Evolutionary conservation across 2,797 vertebrate genomes (phyloP), one percentile per base, ranked within the genome.

Genomic region (Falco concolor): DNA sequence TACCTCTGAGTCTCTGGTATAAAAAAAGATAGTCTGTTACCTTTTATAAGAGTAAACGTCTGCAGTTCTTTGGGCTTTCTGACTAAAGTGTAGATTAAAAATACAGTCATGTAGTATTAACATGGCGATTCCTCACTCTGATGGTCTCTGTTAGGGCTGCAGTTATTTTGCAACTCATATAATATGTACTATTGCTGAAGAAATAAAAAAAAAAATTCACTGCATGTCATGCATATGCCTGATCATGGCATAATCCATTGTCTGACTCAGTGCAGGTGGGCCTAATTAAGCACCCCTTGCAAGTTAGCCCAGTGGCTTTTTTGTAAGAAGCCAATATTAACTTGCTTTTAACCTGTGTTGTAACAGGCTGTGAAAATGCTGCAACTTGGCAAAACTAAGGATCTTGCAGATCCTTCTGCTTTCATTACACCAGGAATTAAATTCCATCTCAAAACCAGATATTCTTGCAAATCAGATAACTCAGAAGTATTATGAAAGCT

Each of bases 381-480:
- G 40, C 64, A 84, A 27, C 30, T 42, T 36, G 36, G 52, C 36
- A 79, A 76, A 89, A 69, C 64, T 60, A 56, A 53, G 50, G 81
- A 70, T 82, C 65, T 56, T 87, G 69, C 57, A 72, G 59, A 47
- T 90, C 87, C 70, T 83, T 84, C 50, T 87, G 80, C 45, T 92
- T 95, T 89, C 38, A 4, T 95, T 59, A 59, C 17, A 78, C 27
- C 68, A 90, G 53, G 77, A 96, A 89, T 90, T 91, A 90, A 95
- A 95, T 91, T 85, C 85, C 53, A 87, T 82, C 32, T 18, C 75
- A 78, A 83, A 93, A 54, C 27, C 76, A 90, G 84, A 92, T 93
- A 89, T 93, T 95, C 75, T 93, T 95, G 78, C 75, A 97, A 96
- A 95, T 93, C 52, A 36, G 45, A 77, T 93, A 92, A 92, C 76